These are phyloP conservation scores for Nannospalax galili DNA, from an alignment of 2,113 vertebrate species.

Conservation along the genomic window DNA sequence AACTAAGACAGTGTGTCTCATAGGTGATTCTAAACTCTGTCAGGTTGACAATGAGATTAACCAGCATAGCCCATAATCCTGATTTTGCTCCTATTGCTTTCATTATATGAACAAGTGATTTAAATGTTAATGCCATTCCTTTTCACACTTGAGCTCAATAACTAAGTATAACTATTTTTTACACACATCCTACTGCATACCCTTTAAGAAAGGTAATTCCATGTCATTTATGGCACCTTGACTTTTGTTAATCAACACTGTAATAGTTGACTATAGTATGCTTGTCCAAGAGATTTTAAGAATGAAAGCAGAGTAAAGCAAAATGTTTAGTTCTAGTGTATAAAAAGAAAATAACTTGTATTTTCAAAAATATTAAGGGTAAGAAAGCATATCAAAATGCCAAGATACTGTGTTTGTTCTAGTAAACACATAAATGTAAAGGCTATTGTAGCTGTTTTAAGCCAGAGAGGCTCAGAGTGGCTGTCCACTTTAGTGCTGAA, in stretches of 20 bases:
- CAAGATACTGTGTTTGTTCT: neutral
- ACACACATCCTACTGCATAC: neutral
- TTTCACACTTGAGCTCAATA: neutral
- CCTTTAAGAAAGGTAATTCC: neutral
- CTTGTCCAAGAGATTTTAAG: conserved; percentile 45
- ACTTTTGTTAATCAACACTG: conserved; percentile 51
- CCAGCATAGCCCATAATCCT: neutral
- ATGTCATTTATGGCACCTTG: neutral
- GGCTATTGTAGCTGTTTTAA: neutral
- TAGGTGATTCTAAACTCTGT: neutral
- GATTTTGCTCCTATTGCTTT: neutral
- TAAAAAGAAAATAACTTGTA: conserved; percentile 23
- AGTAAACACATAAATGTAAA: conserved; percentile 16
- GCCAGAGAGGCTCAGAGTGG: neutral
- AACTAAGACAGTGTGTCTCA: too few species aligned
- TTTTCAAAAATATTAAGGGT: conserved; percentile 47
- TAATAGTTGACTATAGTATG: neutral
- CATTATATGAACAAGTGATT: neutral
- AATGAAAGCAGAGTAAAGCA: neutral
- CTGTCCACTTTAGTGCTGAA: conserved; percentile 47
- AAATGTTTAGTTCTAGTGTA: neutral
- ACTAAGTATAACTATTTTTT: neutral
- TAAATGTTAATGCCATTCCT: neutral
- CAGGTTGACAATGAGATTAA: neutral
- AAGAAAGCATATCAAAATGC: conserved; percentile 10